Percentiles rank a stretch among this genome's conserved stretches.
Conservation (phyloP, 1,140 invertebrate species). For the Papilio helenus region DNA sequence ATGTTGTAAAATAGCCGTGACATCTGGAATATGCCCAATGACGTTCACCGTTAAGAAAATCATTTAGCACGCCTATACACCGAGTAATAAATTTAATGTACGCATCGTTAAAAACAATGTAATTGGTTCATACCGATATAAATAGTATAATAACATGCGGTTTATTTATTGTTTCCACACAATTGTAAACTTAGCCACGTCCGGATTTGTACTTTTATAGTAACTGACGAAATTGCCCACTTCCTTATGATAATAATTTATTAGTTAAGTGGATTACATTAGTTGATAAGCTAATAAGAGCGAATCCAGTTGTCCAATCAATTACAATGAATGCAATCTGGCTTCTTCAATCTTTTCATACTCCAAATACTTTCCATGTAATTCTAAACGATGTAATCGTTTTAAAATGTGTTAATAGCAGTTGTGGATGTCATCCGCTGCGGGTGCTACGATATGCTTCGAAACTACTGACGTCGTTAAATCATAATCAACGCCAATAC, state of each 20-base stretch:
- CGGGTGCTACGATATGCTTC: too few relatives aligned
- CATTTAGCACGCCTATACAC: conserved; percentile 26
- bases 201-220: conserved; percentile 46
- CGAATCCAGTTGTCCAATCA: not conserved
- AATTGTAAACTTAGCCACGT: conserved; percentile 46
- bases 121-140: conserved; percentile 52
- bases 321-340: not conserved
- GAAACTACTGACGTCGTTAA: too few relatives aligned
- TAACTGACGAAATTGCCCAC: conserved; percentile 34
- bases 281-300: conserved; percentile 27
- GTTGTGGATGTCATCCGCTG: not conserved
- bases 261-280: not conserved
- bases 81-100: conserved; percentile 43
- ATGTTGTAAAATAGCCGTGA: conserved; percentile 35
- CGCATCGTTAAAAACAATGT: conserved; percentile 62
- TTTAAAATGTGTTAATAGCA: too few relatives aligned
- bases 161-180: conserved; percentile 56
- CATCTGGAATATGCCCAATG: conserved; percentile 39
- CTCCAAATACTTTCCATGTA: not conserved
- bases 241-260: conserved; percentile 32
- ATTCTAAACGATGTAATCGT: too few relatives aligned
- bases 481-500: not conserved
- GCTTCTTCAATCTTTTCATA: not conserved
- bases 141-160: conserved; percentile 51
- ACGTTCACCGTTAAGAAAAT: conserved; percentile 37